Percentiles rank a stretch among this genome's conserved stretches.
Evolutionary conservation across 2,797 vertebrate genomes (phyloP).

Genomic region (Schizopygopsis malacanthus): DNA sequence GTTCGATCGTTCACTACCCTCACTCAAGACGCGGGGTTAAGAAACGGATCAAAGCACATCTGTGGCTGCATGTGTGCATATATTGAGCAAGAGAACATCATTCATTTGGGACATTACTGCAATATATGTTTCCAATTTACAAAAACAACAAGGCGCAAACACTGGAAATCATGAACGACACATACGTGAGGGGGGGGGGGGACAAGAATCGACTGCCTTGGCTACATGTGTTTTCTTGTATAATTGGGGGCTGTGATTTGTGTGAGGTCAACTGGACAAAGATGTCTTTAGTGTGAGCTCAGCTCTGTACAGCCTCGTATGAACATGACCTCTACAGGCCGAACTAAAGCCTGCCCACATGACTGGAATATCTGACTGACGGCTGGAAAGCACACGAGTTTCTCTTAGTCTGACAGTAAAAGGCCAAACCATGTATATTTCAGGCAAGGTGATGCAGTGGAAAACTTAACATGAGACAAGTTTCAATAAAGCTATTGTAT

Average conservation of each 20-base stretch:
- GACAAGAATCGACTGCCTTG: neutral
- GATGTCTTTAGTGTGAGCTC: slow-evolving; percentile 26
- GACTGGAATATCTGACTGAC: slow-evolving; percentile 38
- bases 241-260: slow-evolving; percentile 17
- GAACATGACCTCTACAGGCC: slow-evolving; percentile 26
- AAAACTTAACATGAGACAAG: neutral
- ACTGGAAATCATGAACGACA: neutral
- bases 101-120: slow-evolving; percentile 35
- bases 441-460: neutral
- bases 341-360: slow-evolving; percentile 26
- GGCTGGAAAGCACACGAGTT: neutral
- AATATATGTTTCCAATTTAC: slow-evolving; percentile 33
- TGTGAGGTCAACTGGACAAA: slow-evolving; percentile 14
- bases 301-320: slow-evolving; percentile 7
- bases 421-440: slow-evolving; percentile 12
- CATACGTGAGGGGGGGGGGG: too few relatives aligned
- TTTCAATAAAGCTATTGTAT: neutral
- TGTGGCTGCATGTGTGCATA: slow-evolving; percentile 28
- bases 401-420: neutral
- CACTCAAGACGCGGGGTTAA: slow-evolving; percentile 28
- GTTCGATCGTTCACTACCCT: slow-evolving; percentile 28
- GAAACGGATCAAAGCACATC: slow-evolving; percentile 61
- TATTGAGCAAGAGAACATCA: slow-evolving; percentile 46
- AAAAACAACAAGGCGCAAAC: neutral
- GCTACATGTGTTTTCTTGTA: neutral